Evolutionary conservation across 2,888 invertebrate genomes (phyloP).

Genomic region (Heliconius ismenius): DNA sequence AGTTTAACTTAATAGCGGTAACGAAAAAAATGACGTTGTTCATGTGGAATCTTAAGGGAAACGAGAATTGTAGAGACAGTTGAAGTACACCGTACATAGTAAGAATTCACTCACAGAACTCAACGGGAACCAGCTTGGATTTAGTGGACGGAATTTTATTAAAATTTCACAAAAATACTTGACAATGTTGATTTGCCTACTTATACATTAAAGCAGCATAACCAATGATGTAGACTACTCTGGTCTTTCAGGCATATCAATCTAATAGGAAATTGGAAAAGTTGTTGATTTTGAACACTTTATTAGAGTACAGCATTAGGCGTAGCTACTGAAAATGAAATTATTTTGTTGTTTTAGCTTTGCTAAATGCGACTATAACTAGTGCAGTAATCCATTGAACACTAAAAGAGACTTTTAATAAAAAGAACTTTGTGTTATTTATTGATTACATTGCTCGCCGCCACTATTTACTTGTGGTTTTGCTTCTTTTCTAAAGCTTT

Average conservation of each 20-base stretch:
- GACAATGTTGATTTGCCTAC: not conserved
- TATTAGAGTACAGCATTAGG: not conserved
- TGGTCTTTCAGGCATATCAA: constrained; percentile 19
- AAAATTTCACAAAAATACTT: constrained; percentile 16
- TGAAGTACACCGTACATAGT: not conserved
- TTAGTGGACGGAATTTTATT: constrained; percentile 37
- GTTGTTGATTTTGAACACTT: constrained; percentile 5
- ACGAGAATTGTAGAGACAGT: not conserved
- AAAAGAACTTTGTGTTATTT: constrained; percentile 5
- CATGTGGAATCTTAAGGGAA: not conserved
- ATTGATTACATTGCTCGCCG: not conserved
- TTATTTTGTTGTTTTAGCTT: not conserved
- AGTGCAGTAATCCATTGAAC: not conserved
- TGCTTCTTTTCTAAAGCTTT: not conserved
- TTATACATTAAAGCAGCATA: not conserved
- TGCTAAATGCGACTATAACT: not conserved
- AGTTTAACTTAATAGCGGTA: not conserved
- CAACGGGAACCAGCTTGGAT: constrained; percentile 19
- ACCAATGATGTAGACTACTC: constrained; percentile 7
- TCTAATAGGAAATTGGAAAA: constrained; percentile 7
- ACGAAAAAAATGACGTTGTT: not conserved
- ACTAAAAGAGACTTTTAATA: constrained; percentile 4
- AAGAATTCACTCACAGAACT: constrained; percentile 7
- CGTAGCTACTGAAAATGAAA: not conserved
- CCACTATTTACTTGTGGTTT: not conserved